These are phyloP conservation scores for Eupithecia vulgata DNA, from an alignment of 2,888 invertebrate genomes.

Conservation along the genomic window DNA sequence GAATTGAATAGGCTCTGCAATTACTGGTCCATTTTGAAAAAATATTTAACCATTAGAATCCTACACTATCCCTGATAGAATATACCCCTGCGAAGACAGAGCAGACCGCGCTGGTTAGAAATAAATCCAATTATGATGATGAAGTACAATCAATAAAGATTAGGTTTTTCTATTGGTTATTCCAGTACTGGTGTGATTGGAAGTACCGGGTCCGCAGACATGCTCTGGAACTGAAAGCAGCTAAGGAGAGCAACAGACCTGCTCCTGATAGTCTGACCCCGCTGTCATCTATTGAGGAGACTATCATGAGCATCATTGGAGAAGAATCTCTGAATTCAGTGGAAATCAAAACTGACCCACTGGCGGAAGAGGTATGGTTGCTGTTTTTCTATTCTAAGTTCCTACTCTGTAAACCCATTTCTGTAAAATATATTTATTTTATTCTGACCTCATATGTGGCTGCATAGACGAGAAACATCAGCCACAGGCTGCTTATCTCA, in stretches of 20 bases:
- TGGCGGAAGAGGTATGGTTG: conserved; percentile 50
- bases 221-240: conserved; percentile 61
- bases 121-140: neutral
- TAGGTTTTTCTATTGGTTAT: conserved; percentile 14
- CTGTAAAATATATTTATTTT: no score
- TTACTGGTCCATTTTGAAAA: no score
- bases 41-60: no score
- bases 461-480: no score
- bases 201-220: conserved; percentile 66
- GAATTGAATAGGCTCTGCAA: no score
- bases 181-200: conserved; percentile 73
- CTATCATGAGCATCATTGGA: conserved; percentile 61
- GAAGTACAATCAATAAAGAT: neutral
- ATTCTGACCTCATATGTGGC: no score
- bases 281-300: conserved; percentile 60
- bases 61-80: no score
- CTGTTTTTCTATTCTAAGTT: neutral
- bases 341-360: conserved; percentile 61
- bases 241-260: conserved; percentile 51
- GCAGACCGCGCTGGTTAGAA: no score
- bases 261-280: conserved; percentile 56
- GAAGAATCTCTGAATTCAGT: conserved; percentile 57
- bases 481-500: no score
- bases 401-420: no score
- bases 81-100: no score